Evolutionary conservation across 1,140 invertebrate species (phyloP), one percentile per base, ranked within the genome.

Genomic region (Pollicipes pollicipes): DNA sequence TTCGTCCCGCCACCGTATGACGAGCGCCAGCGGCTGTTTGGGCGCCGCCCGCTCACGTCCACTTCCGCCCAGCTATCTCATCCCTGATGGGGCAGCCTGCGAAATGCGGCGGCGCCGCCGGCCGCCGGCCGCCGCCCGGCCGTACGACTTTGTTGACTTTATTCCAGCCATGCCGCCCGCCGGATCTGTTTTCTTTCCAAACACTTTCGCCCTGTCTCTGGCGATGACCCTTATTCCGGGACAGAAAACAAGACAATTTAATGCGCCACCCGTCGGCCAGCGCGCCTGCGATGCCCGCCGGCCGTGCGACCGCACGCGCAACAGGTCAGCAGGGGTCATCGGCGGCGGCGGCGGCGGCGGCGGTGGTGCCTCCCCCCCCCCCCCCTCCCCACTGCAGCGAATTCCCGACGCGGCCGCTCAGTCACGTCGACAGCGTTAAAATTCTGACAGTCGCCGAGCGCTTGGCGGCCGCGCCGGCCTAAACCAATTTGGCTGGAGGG

Each of bases 121-220:
- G 45, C 45, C 17, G n/a, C 45, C 45, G 6, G 10, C 45, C 45
- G 45, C 10, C 45, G 10, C 13, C 13, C 16, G 13, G 13, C 21
- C 45, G 21, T 58, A 58, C 45, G 45, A 58, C 45, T 58, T 58
- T 58, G 45, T 58, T 58, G 45, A 58, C 45, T 58, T 58, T 58
- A 58, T 58, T 58, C 45, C 45, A 58, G 45, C 45, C 45, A 58
- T 58, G 45, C 24, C 24, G 13, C 45, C 13, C 10, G 21, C 45
- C 45, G 45, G 45, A 58, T 58, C 45, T 58, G 45, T 58, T 58
- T 58, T 58, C 45, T 58, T 58, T 58, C 45, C 45, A 58, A 58
- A 58, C 45, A 58, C 45, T 58, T 58, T 10, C 45, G 45, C 45
- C 45, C 45, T 58, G 45, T 58, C 45, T 58, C 45, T 6, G 13